Evolutionary conservation across 2,113 vertebrate species (phyloP), one percentile per base, ranked within the genome.

Genomic region (Seriola rivoliana): DNA sequence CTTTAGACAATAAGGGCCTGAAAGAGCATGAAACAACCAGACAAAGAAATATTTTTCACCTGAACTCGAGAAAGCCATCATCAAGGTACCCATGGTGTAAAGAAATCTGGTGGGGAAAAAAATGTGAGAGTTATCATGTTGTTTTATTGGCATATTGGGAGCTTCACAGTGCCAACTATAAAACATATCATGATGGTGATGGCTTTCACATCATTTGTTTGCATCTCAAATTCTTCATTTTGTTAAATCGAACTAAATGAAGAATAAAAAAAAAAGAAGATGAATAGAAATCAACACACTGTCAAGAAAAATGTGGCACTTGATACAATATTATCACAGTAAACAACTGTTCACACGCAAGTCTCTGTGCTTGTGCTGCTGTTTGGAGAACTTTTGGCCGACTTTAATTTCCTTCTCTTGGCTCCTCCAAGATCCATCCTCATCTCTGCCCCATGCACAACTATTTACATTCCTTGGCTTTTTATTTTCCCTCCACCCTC

Each of bases 21-120:
- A 75, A 17, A 23, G 0, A 38, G 5, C 21, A 36, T 4, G 62
- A 50, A 21, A 13, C 8, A 69, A 58, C 32, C 0, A 65, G 9
- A 52, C 3, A 3, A 11, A 67, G 1, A 3, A 17, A 40, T 16
- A 4, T 32, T 34, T 48, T 54, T 86, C 71, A 94, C 94, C 93
- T 88, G 93, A 12, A 65, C 60, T 74, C 0, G 89, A 90, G 54
- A 93, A 89, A 1, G 90, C 90, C 78, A 94, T 46, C 83, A 94
- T 82, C 75, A 93, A 52, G 3, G 87, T 81, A 8, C 92, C 94
- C 0, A 12, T 52, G 29, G 93, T 93, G 84, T 94, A 91, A 9
- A 93, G 67, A 48, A 10, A 82, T 87, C 94, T 94, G 72, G 5
- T 34, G 13, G 46, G 48, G 46, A 34, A 67, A 17, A 79, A 5